Evolutionary conservation across 92 coral and sea anemone genomes (phyloP), one percentile per base, ranked within the genome.

Genomic region (Heteractis magnifica): DNA sequence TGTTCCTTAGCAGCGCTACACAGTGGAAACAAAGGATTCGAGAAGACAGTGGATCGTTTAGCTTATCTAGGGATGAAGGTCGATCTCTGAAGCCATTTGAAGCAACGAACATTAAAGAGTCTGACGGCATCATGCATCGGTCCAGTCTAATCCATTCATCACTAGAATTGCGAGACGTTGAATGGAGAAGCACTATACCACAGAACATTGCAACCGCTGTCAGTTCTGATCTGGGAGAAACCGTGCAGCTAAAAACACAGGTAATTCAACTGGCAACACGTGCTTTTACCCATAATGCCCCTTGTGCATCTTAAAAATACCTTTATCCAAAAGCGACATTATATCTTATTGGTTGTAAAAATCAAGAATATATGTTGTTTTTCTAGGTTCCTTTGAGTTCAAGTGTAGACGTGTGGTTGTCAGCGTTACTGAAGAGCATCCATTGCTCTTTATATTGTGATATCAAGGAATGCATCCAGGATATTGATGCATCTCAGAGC

Each of bases 401-500:
- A 23, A 89, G 98, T 60, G 99, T 96, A 50, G 99, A 96, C 65
- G 88, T 83, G 21, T 96, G 99, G 99, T 76, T 96, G 72, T 85
- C 93, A 62, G 92, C 88, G 18, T 44, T 96, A 75, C 79, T 91
- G 76, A 90, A 82, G 82, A 93, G 97, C 18, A 82, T 94, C 44
- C 89, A 90, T 62, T 97, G 90, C 65, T 94, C 99, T 16, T 78
- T 96, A 62, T 91, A 94, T 74, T 88, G 87, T 44, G 81, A 86
- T 74, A 90, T 96, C 34, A 88, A 90, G 56, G 87, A 92, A 11
- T 96, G 99, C 79, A 87, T 96, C 71, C 90, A 86, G 41, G 98
- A 94, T 34, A 88, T 95, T 6, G 98, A 96, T 49, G 82, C 99
- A 20, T 82, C 92, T 3, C 88, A 87, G 19, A 90, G 81, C 85